phyloP scores from a whole-genome alignment of 2,113 vertebrate genomes.

The Barbus barbus region DNA sequence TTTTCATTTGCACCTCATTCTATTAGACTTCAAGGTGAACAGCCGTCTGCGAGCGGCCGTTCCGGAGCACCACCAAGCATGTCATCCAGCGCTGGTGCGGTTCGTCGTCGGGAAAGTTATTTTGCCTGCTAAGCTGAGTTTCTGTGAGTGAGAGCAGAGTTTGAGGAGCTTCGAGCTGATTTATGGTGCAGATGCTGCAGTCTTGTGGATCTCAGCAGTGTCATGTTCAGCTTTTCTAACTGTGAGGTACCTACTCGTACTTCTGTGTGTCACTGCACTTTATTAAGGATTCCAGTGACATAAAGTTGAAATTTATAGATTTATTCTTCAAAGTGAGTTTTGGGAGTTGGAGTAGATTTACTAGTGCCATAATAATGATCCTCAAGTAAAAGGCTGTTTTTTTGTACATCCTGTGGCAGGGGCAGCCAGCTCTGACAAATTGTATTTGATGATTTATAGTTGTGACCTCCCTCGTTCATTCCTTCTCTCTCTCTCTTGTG shows the following conservation, averaged over 20 bases:
- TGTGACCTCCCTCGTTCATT: neutral
- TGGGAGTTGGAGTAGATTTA: slow-evolving; percentile 19
- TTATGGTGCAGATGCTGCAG: slow-evolving; percentile 23
- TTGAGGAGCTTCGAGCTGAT: slow-evolving; percentile 27
- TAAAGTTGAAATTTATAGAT: slow-evolving; percentile 31
- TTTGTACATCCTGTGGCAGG: slow-evolving; percentile 9
- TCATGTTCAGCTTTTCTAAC: slow-evolving; percentile 24
- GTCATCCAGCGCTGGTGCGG: neutral
- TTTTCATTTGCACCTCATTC: slow-evolving; percentile 25
- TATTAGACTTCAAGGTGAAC: slow-evolving; percentile 17
- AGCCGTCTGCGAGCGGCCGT: neutral
- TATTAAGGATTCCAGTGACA: slow-evolving; percentile 21
- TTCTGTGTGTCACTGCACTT: slow-evolving; percentile 29
- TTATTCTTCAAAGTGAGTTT: slow-evolving; percentile 33
- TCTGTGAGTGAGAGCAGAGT: neutral
- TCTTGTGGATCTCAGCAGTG: slow-evolving; percentile 39
- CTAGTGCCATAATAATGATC: slow-evolving; percentile 17
- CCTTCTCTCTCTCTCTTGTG: slow-evolving; percentile 9
- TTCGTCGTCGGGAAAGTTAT: neutral
- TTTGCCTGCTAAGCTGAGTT: slow-evolving; percentile 27
- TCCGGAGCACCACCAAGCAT: neutral
- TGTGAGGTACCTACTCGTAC: neutral
- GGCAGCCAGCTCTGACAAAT: slow-evolving; percentile 12
- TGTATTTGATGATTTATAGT: slow-evolving; percentile 16
- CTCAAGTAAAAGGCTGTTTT: slow-evolving; percentile 13